Evolutionary conservation across 2,113 vertebrate genomes (phyloP), one percentile per base, ranked within the genome.

Genomic region (Petrocephalus microphthalmus): DNA sequence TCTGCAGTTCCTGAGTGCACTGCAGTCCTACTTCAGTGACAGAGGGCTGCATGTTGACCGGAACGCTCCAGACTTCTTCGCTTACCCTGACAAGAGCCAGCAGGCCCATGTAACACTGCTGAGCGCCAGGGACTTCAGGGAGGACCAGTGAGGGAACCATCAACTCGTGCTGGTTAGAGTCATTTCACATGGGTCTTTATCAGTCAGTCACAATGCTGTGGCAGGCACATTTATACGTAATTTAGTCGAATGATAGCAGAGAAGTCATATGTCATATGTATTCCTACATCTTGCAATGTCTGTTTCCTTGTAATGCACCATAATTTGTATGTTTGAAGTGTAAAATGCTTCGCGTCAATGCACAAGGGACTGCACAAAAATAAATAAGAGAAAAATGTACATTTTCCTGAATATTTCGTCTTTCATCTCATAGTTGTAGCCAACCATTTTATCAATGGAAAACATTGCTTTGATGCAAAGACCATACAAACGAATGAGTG

Each of bases 21-120:
- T 91, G n/a, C 91, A 92, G 87, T 88, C 87, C 19, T 92, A 93
- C 54, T 90, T 93, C 83, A 91, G 87, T 67, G 85, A 87, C 74
- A 90, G 85, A 85, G 91, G 92, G 0, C 84, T 90, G 52, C 51
- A 91, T 8, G 87, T 92, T 0, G 89, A 92, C 15, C 87, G 82
- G 33, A 89, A 57, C 3, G 89, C 83, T 6, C 90, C 91, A 5
- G 88, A 84, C 13, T 92, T 90, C 25, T 7, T 89, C 37, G 33
- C 71, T 13, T 52, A 84, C 53, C 47, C 87, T 7, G 33, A 81
- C 13, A 90, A 88, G 74, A 86, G 64, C 47, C 88, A 37, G 25
- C 86, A 64, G 19, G 57, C 3, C 20, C 45, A n/a, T 37, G 7
- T 15, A 22, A 71, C 25, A 2, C 82, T 60, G 13, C 78, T 88